Evolutionary conservation across 2,113 vertebrate species (phyloP).

Genomic region (Scortum barcoo): DNA sequence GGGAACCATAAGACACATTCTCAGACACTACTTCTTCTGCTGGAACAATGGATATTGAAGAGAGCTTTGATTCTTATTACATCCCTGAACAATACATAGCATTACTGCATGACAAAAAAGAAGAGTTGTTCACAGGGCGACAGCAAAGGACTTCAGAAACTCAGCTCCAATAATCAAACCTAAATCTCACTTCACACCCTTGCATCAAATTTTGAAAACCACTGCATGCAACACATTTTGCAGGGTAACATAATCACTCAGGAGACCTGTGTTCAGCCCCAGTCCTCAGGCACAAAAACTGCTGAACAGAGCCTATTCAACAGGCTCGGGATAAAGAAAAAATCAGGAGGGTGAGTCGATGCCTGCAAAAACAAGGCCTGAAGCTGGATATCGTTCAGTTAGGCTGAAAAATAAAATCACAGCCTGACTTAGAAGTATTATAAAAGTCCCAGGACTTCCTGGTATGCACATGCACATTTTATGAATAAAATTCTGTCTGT

Average conservation of each 20-base stretch:
- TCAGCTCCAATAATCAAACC: background rate
- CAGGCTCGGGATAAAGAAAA: background rate
- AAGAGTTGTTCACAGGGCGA: background rate
- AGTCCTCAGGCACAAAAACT: background rate
- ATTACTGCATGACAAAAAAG: background rate
- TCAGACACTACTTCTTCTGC: background rate
- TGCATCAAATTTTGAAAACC: constrained; percentile 3
- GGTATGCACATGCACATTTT: background rate
- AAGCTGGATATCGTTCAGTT: background rate
- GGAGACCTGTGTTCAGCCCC: background rate
- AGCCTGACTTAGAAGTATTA: background rate
- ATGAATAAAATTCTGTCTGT: background rate
- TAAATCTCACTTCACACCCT: constrained; percentile 19
- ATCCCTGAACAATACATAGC: background rate
- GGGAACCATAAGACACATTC: background rate
- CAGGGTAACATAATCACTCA: constrained; percentile 5
- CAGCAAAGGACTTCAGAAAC: background rate
- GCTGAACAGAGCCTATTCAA: background rate
- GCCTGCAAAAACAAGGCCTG: background rate
- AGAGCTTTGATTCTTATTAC: background rate
- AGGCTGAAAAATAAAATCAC: background rate
- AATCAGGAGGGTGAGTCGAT: background rate
- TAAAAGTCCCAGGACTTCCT: background rate
- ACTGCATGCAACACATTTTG: background rate
- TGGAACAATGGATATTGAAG: too few relatives aligned